phyloP scores from a whole-genome alignment of 2,888 invertebrate genomes.

The Steinernema hermaphroditum region DNA sequence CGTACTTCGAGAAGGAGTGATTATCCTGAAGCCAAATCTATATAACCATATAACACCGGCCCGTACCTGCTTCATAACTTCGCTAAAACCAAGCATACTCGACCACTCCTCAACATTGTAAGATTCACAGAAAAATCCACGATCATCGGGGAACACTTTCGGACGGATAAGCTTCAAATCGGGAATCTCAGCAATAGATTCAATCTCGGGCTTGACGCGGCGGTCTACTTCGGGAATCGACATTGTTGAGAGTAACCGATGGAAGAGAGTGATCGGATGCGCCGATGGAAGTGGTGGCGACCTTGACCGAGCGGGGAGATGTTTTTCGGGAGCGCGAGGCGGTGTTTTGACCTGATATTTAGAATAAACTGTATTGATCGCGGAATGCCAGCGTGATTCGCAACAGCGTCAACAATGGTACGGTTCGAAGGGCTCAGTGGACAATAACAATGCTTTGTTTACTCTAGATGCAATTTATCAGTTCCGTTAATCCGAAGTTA shows the following conservation, averaged over 20 bases:
- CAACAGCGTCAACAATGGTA: too few relatives aligned
- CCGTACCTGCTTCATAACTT: constrained; percentile 59
- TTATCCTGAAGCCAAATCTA: constrained; percentile 56
- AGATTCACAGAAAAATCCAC: constrained; percentile 65
- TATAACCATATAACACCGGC: background rate
- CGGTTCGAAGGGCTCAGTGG: too few relatives aligned
- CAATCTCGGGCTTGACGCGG: constrained; percentile 58
- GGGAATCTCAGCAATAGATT: constrained; percentile 52
- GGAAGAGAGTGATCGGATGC: too few relatives aligned
- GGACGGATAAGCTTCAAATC: constrained; percentile 62
- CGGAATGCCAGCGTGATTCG: too few relatives aligned
- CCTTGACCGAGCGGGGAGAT: too few relatives aligned
- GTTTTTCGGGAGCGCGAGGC: too few relatives aligned
- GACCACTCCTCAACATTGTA: constrained; percentile 64
- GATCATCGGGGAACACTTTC: constrained; percentile 65
- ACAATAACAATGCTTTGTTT: too few relatives aligned
- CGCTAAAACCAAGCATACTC: constrained; percentile 54
- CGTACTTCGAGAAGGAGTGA: constrained; percentile 64
- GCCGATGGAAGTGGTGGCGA: too few relatives aligned
- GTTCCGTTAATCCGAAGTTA: too few relatives aligned
- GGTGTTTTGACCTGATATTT: too few relatives aligned
- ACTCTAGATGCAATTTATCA: too few relatives aligned
- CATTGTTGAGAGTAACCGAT: constrained; percentile 33
- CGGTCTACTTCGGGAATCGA: constrained; percentile 51
- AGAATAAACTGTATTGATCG: too few relatives aligned